phyloP scores from a whole-genome alignment of 2,113 vertebrate genomes.

The Myotis yumanensis region DNA sequence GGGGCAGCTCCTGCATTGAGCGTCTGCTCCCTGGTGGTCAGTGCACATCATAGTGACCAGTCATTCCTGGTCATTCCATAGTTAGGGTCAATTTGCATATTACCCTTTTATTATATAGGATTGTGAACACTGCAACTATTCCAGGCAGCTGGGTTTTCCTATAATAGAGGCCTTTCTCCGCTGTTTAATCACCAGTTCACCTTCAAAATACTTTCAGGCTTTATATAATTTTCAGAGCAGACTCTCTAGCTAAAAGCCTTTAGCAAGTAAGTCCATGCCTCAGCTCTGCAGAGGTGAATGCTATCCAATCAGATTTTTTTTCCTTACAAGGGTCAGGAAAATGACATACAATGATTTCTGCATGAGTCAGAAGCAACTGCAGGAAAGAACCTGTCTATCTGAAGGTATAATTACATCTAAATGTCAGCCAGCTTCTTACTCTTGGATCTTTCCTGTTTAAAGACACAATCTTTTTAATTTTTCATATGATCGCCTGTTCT shows the following conservation, averaged over 20 bases:
- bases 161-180: not conserved
- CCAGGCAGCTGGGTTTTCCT: not conserved
- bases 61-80: too few relatives aligned
- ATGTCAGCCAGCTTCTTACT: not conserved
- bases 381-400: not conserved
- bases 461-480: not conserved
- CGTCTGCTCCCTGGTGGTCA: too few relatives aligned
- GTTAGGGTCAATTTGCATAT: too few relatives aligned
- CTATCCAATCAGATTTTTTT: not conserved
- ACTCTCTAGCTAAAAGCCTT: not conserved
- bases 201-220: slow-evolving; percentile 31
- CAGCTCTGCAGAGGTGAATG: not conserved
- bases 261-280: not conserved
- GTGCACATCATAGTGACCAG: too few relatives aligned
- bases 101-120: not conserved
- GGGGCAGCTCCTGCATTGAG: too few relatives aligned
- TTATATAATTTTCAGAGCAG: not conserved
- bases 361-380: not conserved
- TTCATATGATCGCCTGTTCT: slow-evolving; percentile 14
- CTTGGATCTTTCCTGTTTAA: not conserved
- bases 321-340: not conserved
- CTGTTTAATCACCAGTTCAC: slow-evolving; percentile 19
- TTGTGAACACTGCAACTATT: slow-evolving; percentile 22
- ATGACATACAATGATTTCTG: slow-evolving; percentile 20
- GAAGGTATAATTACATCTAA: slow-evolving; percentile 41